phyloP scores from a whole-genome alignment of 2,888 invertebrate genomes.

The Dendrolimus houi region DNA sequence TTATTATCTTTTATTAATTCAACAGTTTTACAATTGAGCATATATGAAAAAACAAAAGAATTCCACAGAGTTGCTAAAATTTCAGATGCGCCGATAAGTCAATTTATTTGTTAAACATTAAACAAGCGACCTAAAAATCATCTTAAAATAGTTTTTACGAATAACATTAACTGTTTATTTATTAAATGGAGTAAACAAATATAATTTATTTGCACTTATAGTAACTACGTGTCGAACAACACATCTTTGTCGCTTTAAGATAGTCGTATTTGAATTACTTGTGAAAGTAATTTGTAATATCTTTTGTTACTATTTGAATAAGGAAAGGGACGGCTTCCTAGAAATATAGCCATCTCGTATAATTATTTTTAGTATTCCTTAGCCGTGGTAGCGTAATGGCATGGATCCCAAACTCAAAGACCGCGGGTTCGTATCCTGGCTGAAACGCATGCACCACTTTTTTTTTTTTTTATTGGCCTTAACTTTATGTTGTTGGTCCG shows the following conservation, averaged over 20 bases:
- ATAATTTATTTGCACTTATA: not conserved
- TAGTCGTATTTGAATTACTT: not conserved
- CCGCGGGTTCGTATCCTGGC: no score
- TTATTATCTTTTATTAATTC: no score
- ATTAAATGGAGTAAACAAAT: not conserved
- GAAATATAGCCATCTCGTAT: not conserved
- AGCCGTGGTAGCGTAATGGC: no score
- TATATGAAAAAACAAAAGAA: no score
- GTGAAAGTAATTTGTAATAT: slow-evolving; percentile 5
- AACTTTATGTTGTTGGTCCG: no score
- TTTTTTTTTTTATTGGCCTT: no score
- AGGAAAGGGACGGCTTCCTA: not conserved
- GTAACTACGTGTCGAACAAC: not conserved
- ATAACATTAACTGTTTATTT: not conserved
- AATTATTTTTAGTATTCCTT: no score
- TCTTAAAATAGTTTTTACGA: not conserved
- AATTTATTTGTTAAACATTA: not conserved
- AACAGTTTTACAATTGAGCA: no score
- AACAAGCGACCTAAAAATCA: slow-evolving; percentile 2
- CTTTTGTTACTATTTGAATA: not conserved
- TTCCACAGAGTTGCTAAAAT: no score
- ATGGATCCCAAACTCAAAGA: no score
- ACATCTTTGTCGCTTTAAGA: not conserved
- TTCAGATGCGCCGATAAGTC: no score
- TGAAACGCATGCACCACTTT: no score